A percentile compares a stretch with the other conserved stretches of the same genome.
These are phyloP conservation scores for Gopherus evgoodei DNA, from an alignment of 2,113 vertebrate genomes.

Conservation along the genomic window DNA sequence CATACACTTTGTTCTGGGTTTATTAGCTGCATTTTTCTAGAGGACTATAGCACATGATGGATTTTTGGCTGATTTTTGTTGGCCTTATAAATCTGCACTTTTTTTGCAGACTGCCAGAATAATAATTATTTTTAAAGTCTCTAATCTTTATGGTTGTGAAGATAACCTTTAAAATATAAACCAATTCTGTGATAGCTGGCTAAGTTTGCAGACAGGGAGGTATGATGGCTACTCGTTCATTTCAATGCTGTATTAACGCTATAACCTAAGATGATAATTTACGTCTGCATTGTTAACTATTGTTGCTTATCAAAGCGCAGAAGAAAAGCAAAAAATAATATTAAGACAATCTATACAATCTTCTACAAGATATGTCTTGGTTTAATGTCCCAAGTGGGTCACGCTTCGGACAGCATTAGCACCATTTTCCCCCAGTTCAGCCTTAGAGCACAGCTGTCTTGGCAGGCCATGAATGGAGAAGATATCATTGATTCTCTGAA, in stretches of 20 bases:
- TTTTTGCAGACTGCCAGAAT: no score
- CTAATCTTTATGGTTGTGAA: no score
- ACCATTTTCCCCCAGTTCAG: not conserved
- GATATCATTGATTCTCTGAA: not conserved
- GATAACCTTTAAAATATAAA: not conserved
- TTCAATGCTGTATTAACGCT: not conserved
- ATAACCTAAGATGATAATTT: not conserved
- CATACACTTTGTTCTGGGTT: not conserved
- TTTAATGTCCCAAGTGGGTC: not conserved
- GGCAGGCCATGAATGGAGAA: not conserved
- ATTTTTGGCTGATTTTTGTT: not conserved
- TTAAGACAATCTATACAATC: not conserved
- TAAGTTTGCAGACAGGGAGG: not conserved
- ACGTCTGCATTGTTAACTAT: not conserved
- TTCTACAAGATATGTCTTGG: not conserved
- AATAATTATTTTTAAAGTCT: not conserved
- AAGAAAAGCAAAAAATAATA: not conserved
- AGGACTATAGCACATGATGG: not conserved
- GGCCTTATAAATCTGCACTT: not conserved
- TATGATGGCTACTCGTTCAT: not conserved
- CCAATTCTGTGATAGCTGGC: not conserved
- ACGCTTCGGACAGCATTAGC: accelerated
- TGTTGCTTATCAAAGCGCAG: not conserved
- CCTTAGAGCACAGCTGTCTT: not conserved
- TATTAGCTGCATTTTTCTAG: not conserved